Evolutionary conservation across 2,888 invertebrate species (phyloP), one percentile per base, ranked within the genome.

Genomic region (Phorcus lineatus): DNA sequence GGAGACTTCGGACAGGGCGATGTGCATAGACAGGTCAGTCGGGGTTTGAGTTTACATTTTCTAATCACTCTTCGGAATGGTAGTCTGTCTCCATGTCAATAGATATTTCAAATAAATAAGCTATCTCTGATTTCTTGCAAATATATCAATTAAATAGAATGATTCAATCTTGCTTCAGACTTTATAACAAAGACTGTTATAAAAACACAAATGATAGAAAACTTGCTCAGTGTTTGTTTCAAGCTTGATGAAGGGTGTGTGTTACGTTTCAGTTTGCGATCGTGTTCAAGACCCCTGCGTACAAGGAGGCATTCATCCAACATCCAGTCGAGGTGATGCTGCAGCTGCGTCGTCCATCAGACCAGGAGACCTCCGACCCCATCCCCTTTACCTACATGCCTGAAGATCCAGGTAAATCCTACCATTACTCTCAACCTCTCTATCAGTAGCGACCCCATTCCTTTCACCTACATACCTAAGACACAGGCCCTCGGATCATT

Each of bases 1-100:
- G 98, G 96, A 4, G 97, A 97, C 90, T 97, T 98, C 92, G 96
- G 97, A 89, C 96, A 97, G 13, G 95, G 95, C 17, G 96, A 97
- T 92, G 97, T 97, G 70, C 98, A 99, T 94, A 97, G 98, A 93
- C 98, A 98, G 95, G 98, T 97, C 55, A 82, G 77, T 54, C n/a
- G 36, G 36, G 36, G 36, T 36, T 7, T 2, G 7, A 7, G 2
- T 9, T 77, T 13, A 79, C 36, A 36, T 7, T 36, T 7, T 36
- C 36, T 7, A 36, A 36, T 7, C 36, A 36, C 36, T 36, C 36
- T 36, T 2, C 1, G 22, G 3, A 9, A 17, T 2, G 22, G 53
- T 31, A 17, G 24, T 24, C 9, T 3, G 17, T 16, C 28, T 2
- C 4, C 11, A n/a, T 31, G 9, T 54, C 13, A 4, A 24, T 52